These are phyloP conservation scores for Porphyrio hochstetteri DNA, from an alignment of 2,113 vertebrate genomes.

Conservation along the genomic window DNA sequence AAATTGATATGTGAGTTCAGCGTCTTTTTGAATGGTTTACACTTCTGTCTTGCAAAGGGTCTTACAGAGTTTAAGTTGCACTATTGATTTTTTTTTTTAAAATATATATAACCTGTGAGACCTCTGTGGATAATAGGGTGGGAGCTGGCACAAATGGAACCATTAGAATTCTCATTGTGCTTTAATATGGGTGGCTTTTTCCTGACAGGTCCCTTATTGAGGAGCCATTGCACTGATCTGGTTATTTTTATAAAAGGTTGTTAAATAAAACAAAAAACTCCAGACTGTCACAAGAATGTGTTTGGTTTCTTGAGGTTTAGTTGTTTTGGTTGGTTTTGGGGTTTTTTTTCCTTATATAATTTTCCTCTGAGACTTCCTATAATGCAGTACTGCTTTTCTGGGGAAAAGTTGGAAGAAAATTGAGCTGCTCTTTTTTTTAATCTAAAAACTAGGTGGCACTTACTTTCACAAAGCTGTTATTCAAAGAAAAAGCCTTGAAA, in stretches of 20 bases:
- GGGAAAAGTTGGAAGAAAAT: neutral
- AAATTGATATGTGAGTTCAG: neutral
- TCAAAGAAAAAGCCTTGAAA: neutral
- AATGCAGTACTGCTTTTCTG: neutral
- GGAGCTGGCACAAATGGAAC: neutral
- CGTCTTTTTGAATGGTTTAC: neutral
- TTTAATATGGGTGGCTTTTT: neutral
- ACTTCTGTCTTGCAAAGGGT: neutral
- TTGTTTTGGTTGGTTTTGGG: neutral
- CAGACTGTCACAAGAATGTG: neutral
- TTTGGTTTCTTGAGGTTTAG: neutral
- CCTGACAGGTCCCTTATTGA: neutral
- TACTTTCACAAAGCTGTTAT: neutral
- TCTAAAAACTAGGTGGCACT: neutral
- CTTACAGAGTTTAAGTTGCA: neutral
- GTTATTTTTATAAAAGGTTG: neutral
- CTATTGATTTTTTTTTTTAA: neutral
- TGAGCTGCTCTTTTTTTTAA: neutral
- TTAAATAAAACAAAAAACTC: neutral
- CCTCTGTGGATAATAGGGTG: neutral
- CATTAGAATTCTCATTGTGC: neutral
- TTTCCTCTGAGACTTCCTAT: neutral
- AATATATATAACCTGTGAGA: neutral
- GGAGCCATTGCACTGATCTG: neutral
- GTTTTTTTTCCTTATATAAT: neutral